phyloP scores from a whole-genome alignment of 2,113 vertebrate genomes.

The Amia ocellicauda region DNA sequence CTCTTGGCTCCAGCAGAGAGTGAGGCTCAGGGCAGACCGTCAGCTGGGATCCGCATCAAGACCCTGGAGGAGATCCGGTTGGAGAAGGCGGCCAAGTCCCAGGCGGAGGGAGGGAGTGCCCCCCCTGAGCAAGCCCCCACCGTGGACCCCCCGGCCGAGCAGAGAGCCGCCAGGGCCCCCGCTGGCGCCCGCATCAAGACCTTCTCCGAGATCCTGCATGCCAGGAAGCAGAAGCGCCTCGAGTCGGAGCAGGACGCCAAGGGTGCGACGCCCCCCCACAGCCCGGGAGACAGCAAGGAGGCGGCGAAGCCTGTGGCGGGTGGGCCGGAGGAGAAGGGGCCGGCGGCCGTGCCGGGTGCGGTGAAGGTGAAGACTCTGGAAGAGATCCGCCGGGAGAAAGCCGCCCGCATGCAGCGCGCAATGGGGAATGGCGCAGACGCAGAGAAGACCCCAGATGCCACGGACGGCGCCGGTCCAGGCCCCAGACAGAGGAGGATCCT shows the following conservation, averaged over 20 bases:
- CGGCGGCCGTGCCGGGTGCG: conserved; percentile 31
- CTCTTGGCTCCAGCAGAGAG: conserved; percentile 45
- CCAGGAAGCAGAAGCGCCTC: conserved; percentile 66
- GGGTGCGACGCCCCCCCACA: conserved; percentile 19
- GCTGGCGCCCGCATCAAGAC: conserved; percentile 51
- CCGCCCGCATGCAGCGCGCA: conserved; percentile 64
- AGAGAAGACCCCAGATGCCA: conserved; percentile 20
- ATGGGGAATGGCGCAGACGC: conserved; percentile 5
- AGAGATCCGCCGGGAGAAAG: conserved; percentile 89
- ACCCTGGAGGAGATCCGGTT: conserved; percentile 86
- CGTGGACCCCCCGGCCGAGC: conserved; percentile 36
- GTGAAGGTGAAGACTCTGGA: conserved; percentile 85
- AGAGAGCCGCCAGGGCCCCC: conserved; percentile 34
- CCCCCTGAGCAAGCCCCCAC: conserved; percentile 25
- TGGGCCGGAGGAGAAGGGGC: conserved; percentile 16
- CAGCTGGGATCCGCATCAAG: conserved; percentile 79
- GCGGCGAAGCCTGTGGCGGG: conserved; percentile 17
- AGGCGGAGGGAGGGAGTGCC: conserved; percentile 43
- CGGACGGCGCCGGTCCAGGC: conserved; percentile 23
- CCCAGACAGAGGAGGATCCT: conserved; percentile 42
- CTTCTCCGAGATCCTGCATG: conserved; percentile 66
- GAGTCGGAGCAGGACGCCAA: conserved; percentile 51
- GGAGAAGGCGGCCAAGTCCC: conserved; percentile 74
- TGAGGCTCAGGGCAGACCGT: conserved; percentile 35
- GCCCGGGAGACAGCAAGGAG: conserved; percentile 18